phyloP scores from a whole-genome alignment of 1,140 invertebrate genomes.

The Trichonephila clavipes region DNA sequence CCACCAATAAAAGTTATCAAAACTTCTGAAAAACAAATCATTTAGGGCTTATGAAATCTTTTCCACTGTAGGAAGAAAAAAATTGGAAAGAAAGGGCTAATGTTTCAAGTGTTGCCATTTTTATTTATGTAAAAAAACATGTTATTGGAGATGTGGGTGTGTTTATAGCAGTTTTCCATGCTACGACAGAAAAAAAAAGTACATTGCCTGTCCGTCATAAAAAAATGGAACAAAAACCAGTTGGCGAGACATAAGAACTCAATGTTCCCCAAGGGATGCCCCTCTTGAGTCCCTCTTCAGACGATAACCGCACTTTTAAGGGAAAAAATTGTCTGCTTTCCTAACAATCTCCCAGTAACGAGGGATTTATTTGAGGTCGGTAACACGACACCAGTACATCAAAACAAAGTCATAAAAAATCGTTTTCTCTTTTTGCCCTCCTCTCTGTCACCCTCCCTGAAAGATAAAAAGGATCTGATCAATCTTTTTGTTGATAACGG shows the following conservation, averaged over 20 bases:
- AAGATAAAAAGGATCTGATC: slow-evolving; percentile 5
- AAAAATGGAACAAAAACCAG: background rate
- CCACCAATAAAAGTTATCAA: too few species aligned
- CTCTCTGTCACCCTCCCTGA: background rate
- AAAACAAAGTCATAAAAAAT: slow-evolving; percentile 11
- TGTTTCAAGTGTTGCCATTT: too few species aligned
- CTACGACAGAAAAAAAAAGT: background rate
- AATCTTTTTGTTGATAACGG: background rate
- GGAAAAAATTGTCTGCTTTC: background rate
- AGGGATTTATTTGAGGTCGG: background rate
- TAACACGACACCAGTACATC: background rate
- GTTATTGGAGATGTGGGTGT: too few species aligned
- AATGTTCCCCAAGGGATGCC: background rate
- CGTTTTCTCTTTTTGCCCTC: background rate
- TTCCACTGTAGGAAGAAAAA: too few species aligned
- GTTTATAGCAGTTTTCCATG: background rate
- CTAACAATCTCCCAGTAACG: slow-evolving; percentile 9
- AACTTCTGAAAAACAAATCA: too few species aligned
- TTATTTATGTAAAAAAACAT: too few species aligned
- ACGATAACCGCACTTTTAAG: background rate
- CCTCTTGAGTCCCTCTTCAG: background rate
- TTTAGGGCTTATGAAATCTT: too few species aligned
- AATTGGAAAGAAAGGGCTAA: too few species aligned
- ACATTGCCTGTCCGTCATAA: background rate
- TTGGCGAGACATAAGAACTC: background rate